Evolutionary conservation across 2,113 vertebrate species (phyloP).

Genomic region (Taxidea taxus): DNA sequence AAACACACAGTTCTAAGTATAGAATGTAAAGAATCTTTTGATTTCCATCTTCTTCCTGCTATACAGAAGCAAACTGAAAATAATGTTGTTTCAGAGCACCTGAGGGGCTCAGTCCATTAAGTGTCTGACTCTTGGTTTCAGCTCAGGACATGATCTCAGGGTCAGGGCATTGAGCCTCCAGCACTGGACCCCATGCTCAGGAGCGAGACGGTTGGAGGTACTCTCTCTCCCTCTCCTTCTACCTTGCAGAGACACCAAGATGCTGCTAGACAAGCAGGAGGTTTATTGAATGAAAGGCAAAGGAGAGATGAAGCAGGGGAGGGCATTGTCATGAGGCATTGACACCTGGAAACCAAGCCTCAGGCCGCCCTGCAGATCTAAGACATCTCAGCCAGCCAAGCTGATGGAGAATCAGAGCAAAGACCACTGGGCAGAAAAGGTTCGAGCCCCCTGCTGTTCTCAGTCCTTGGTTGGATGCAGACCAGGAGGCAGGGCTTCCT

Average conservation of each 20-base stretch:
- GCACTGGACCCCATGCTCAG: background rate
- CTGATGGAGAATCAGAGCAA: background rate
- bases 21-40: background rate
- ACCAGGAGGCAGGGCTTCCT: background rate
- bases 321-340: too few relatives aligned
- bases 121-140: background rate
- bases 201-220: background rate
- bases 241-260: background rate
- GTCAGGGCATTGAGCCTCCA: background rate
- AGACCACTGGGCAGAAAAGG: background rate
- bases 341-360: background rate
- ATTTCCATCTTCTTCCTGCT: background rate
- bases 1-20: background rate
- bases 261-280: background rate
- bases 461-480: background rate
- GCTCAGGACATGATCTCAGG: background rate
- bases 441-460: fast-evolving
- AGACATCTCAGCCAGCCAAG: background rate
- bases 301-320: background rate
- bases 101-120: background rate
- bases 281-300: background rate
- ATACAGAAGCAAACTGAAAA: background rate
- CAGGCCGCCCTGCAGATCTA: too few relatives aligned
- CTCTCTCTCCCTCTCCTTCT: background rate
- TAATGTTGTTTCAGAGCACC: background rate